Evolutionary conservation across 1,140 invertebrate genomes (phyloP).

Genomic region (Ruditapes philippinarum): DNA sequence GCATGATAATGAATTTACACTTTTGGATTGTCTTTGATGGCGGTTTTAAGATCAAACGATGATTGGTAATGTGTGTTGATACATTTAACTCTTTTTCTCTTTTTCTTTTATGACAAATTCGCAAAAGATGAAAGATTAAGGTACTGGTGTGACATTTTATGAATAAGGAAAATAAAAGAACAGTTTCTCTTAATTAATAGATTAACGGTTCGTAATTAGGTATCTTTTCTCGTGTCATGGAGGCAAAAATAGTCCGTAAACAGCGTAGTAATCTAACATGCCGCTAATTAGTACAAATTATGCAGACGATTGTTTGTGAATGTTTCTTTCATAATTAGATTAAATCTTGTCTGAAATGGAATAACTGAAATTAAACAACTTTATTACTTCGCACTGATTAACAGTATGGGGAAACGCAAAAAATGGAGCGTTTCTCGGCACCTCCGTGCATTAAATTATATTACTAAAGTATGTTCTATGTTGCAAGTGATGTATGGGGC

Average conservation of each 20-base stretch:
- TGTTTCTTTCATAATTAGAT: constrained; percentile 34
- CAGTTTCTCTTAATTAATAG: constrained; percentile 29
- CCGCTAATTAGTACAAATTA: constrained; percentile 9
- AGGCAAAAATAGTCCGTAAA: background rate
- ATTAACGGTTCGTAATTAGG: constrained; percentile 25
- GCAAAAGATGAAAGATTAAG: constrained; percentile 36
- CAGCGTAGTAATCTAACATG: constrained; percentile 22
- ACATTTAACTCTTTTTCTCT: constrained; percentile 4
- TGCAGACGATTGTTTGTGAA: constrained; percentile 27
- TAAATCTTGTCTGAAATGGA: constrained; percentile 27
- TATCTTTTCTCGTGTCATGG: constrained; percentile 3
- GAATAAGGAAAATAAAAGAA: background rate
- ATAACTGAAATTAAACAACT: constrained; percentile 18
- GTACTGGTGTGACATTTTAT: constrained; percentile 1
- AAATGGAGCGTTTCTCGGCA: too few species aligned
- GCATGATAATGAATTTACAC: background rate
- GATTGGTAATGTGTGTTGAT: constrained; percentile 13
- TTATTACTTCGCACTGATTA: constrained; percentile 1
- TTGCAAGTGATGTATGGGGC: too few species aligned
- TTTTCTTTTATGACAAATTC: background rate
- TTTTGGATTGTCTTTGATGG: constrained; percentile 4
- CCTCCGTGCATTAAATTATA: too few species aligned
- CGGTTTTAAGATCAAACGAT: constrained; percentile 24
- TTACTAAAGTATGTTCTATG: too few species aligned
- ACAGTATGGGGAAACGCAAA: too few species aligned